Conservation (phyloP, 2,888 invertebrate genomes). For the Pyrrhia umbra region DNA sequence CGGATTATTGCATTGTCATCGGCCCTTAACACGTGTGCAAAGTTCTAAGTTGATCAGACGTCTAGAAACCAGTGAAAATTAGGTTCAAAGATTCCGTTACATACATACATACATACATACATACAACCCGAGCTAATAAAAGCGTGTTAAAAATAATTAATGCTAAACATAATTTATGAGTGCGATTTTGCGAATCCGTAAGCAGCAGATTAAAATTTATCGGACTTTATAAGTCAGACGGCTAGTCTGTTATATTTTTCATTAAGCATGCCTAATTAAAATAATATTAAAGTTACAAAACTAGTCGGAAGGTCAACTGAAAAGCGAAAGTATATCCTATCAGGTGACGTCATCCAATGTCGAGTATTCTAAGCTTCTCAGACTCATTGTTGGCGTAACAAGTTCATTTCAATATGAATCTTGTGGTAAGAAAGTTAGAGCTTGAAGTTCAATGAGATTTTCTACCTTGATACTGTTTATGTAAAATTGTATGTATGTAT, state of each 20-base stretch:
- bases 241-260: slow-evolving; percentile 13
- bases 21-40: too few species aligned
- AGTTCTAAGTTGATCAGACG: too few species aligned
- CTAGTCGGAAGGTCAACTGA: slow-evolving; percentile 50
- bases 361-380: slow-evolving; percentile 46
- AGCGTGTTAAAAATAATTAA: too few species aligned
- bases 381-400: slow-evolving; percentile 19
- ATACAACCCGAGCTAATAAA: too few species aligned
- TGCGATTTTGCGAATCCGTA: too few species aligned
- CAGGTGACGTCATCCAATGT: slow-evolving; percentile 60
- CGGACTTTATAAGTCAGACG: too few species aligned
- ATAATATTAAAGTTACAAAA: slow-evolving; percentile 24
- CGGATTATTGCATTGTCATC: too few species aligned
- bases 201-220: too few species aligned
- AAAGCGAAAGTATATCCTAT: slow-evolving; percentile 65
- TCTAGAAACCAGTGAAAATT: too few species aligned
- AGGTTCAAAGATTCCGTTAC: too few species aligned
- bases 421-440: neutral
- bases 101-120: too few species aligned
- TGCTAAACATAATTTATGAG: too few species aligned
- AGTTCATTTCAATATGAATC: slow-evolving; percentile 22
- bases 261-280: neutral
- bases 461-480: neutral
- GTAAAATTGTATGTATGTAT: neutral
- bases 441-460: slow-evolving; percentile 6